A percentile compares a stretch with the other conserved stretches of the same genome.
phyloP scores from a whole-genome alignment of 2,797 vertebrate genomes.

The Oreochromis grahami region DNA sequence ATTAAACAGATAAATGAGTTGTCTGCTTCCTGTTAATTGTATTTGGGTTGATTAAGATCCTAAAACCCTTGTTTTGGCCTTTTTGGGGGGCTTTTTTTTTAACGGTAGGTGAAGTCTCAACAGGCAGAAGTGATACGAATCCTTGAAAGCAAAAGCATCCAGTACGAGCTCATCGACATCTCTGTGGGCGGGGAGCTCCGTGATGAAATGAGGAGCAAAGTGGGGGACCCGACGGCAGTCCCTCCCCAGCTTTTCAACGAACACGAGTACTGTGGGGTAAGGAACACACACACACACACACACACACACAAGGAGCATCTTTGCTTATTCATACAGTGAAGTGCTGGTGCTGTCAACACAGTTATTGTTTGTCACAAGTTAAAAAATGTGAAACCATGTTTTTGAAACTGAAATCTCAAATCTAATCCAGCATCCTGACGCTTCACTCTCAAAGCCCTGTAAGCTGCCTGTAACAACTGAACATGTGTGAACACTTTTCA shows the following conservation, averaged over 20 bases:
- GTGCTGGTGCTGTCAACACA: not conserved
- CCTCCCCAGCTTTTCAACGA: slow-evolving; percentile 95
- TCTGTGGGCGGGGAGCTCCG: slow-evolving; percentile 85
- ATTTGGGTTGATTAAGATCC: not conserved
- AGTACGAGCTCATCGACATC: slow-evolving; percentile 91
- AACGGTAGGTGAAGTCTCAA: slow-evolving; percentile 89
- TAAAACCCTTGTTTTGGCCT: not conserved
- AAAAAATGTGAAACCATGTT: not conserved
- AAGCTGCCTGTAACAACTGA: not conserved
- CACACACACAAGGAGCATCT: not conserved
- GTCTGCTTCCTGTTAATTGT: not conserved
- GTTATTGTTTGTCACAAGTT: not conserved
- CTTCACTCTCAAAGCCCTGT: not conserved
- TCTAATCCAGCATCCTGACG: not conserved
- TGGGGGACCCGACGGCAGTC: slow-evolving; percentile 84
- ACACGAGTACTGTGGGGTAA: slow-evolving; percentile 94
- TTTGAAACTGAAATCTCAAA: not conserved
- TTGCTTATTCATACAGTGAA: not conserved
- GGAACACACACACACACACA: slow-evolving; percentile 14
- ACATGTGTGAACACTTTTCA: not conserved
- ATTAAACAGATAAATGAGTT: not conserved
- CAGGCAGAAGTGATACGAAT: slow-evolving; percentile 90
- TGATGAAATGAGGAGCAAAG: slow-evolving; percentile 90
- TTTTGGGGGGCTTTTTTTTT: not conserved
- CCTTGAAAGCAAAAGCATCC: slow-evolving; percentile 90